Percentiles rank a stretch among this genome's conserved stretches.
Conservation (phyloP, 2,113 vertebrate species). For the Pardalotus punctatus region DNA sequence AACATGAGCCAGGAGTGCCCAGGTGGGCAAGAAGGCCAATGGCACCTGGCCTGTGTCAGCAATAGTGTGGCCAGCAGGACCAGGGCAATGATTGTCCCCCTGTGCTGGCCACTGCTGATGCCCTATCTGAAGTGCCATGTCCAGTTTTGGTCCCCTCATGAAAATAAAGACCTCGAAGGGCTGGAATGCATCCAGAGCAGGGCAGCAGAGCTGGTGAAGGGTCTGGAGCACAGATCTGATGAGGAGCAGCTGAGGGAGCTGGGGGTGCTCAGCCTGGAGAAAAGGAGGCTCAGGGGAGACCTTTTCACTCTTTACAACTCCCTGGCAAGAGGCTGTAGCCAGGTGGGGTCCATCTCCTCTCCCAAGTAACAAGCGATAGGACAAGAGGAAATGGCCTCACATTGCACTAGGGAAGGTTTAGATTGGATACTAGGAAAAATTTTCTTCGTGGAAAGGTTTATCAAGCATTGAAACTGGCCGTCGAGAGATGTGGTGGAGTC, state of each 20-base stretch:
- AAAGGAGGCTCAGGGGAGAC: not conserved
- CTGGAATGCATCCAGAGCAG: not conserved
- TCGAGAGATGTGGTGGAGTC: accelerated
- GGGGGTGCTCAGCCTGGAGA: not conserved
- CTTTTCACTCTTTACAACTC: accelerated
- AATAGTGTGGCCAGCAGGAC: accelerated
- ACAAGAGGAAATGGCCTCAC: not conserved
- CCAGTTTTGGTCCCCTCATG: not conserved
- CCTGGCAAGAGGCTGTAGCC: not conserved
- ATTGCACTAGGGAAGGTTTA: not conserved
- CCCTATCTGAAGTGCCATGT: no score
- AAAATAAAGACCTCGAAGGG: no score
- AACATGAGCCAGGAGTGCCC: not conserved
- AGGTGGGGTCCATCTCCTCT: accelerated
- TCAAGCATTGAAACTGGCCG: not conserved
- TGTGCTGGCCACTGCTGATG: accelerated
- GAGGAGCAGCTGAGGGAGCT: not conserved
- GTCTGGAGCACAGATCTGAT: not conserved
- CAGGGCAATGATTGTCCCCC: accelerated
- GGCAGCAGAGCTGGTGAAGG: accelerated
- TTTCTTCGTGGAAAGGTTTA: not conserved
- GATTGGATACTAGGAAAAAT: not conserved
- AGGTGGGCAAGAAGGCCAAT: not conserved
- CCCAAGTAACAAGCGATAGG: no score
- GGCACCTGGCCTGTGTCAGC: not conserved